phyloP scores from a whole-genome alignment of 1,140 invertebrate genomes.

The Hyposmocoma kahamanoa region DNA sequence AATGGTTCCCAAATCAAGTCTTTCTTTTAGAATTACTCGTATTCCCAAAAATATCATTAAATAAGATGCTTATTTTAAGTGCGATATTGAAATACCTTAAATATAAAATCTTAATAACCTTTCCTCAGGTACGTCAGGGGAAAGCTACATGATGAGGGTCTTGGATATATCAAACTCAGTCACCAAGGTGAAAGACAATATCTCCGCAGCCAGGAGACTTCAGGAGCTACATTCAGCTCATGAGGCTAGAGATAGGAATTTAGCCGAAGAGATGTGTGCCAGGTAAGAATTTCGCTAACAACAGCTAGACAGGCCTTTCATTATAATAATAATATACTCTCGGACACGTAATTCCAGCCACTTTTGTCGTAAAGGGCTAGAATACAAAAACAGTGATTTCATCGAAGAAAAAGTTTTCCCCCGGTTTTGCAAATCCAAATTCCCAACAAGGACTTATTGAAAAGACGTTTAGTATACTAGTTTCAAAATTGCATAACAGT shows the following conservation, averaged over 20 bases:
- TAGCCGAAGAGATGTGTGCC: conserved; percentile 79
- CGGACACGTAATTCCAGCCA: background rate
- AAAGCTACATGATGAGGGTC: conserved; percentile 51
- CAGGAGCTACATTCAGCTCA: conserved; percentile 83
- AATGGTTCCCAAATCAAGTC: no score
- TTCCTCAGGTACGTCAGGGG: conserved; percentile 36
- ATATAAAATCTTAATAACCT: conserved; percentile 3
- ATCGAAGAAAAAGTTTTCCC: background rate
- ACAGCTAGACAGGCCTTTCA: background rate
- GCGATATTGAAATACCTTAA: no score
- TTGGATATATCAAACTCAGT: conserved; percentile 54
- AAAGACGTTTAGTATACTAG: no score
- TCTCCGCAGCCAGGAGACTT: conserved; percentile 76
- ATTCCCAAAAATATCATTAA: no score
- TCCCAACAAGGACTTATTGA: background rate
- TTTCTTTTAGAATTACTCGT: no score
- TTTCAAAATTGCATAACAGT: no score
- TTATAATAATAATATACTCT: background rate
- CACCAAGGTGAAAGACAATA: conserved; percentile 30
- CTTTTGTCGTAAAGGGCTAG: background rate
- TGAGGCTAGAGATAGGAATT: conserved; percentile 85
- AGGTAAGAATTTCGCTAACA: conserved; percentile 21
- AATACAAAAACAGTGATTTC: background rate
- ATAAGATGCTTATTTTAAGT: no score
- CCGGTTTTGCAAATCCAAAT: background rate